Evolutionary conservation across 2,113 vertebrate genomes (phyloP), one percentile per base, ranked within the genome.

Genomic region (Passer domesticus): DNA sequence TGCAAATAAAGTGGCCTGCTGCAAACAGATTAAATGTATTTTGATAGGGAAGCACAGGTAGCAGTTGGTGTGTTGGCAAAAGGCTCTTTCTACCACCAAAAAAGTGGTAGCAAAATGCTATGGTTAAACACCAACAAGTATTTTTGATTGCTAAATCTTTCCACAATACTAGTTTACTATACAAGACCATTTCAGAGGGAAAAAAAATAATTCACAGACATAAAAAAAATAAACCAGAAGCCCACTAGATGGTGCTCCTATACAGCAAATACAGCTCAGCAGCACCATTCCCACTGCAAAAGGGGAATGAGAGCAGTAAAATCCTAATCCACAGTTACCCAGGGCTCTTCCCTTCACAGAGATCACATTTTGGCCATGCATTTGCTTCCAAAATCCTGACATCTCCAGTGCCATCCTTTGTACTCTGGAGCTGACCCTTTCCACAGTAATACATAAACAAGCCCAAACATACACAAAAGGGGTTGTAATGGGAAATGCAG

Each of bases 231-330:
- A 58, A 30, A 73, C 4, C 27, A 50, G 17, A n/a, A 19, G 0
- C 1, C 94, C 96, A 93, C 96, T 86, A 97, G 96, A 85, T 97
- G 96, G 95, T 72, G 93, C 72, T 75, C 35, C 13, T 27, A 5
- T 1, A 64, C 88, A 68, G 66, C 27, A 70, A 83, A 96, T 46
- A 5, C 11, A 47, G 35, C 23, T 5, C 27, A 56, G 70, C 31
- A n/a, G 44, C 44, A 14, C 2, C 18, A 9, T 27, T 50, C 16
- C 35, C 39, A 10, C 9, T 6, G 53, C 60, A 18, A 2, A 37
- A 58, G 7, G 43, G 5, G 39, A 74, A 47, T 2, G 23, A 39
- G 21, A 3, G 30, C 12, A 30, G 4, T 1, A 10, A 10, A 22
- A 18, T 24, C 23, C 41, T 19, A 6, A 25, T 5, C 15, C 53